Base-by-base conservation (phyloP, 2,888 invertebrate species). In the Platycheirus rosarum region DNA sequence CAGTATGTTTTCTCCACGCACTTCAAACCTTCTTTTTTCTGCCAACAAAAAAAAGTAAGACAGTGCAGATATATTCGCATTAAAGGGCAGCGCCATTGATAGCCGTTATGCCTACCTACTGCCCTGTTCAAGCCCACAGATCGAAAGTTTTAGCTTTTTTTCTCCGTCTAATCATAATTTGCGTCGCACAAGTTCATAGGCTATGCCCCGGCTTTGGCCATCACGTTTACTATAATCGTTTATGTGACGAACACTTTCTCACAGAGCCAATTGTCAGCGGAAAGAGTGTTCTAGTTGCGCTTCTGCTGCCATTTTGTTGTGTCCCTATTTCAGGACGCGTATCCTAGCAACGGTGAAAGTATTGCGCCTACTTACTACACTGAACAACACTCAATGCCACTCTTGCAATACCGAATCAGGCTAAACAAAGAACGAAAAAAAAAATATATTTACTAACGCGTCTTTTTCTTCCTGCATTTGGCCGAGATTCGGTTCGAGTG, bases 181-280 rank as follows among this genome's bases (percentile, higher is more conserved):
- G 51, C 66, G 51, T 53, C 60, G 60, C 40, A 42, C 9, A 29
- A 60, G 57, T 65, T 65, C 37, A 37, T 32, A 57, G 29, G 60
- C 14, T 44, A 18, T 29, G 44, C 1, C n/a, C 29, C 55, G 16
- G 16, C 18, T 48, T 1, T 18, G 14, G 23, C 5, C 7, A 9
- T 44, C 65, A 42, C 26, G 4, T 5, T 20, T n/a, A n/a, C n/a
- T n/a, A n/a, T n/a, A 51, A 14, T 5, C 48, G 32, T 46, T 48
- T 23, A 55, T 37, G 68, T 69, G 79, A 74, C 73, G 55, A 78
- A 73, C 63, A 79, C 74, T 73, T 73, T 74, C 51, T 60, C 65
- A 57, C 57, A 37, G 23, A 26, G 8, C 29, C 8, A 7, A 7
- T 32, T 8, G 29, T 32, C 32, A 60, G 23, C 20, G 6, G 29